Conservation (phyloP, 2,797 vertebrate genomes). For the Danio tinwini region DNA sequence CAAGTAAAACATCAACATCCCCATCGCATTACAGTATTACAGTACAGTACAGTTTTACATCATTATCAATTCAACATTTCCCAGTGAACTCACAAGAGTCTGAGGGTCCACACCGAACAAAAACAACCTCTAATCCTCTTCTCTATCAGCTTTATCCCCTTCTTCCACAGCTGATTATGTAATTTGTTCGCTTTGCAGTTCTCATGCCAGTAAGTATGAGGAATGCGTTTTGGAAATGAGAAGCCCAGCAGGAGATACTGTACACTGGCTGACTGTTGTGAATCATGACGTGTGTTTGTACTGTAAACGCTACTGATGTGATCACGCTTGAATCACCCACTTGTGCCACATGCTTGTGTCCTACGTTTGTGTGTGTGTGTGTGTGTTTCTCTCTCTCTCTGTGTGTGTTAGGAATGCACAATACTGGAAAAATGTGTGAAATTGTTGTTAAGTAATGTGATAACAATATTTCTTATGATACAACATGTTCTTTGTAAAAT, state of each 20-base stretch:
- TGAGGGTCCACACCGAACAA: constrained; percentile 17
- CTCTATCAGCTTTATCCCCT: constrained; percentile 39
- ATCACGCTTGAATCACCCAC: not conserved
- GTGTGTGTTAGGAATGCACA: too few relatives aligned
- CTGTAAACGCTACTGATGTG: not conserved
- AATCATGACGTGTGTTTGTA: not conserved
- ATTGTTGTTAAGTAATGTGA: too few relatives aligned
- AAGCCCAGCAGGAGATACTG: not conserved
- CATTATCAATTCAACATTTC: constrained; percentile 24
- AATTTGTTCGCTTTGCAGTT: constrained; percentile 40
- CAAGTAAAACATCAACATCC: not conserved
- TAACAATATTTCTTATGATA: too few relatives aligned
- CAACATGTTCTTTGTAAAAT: too few relatives aligned
- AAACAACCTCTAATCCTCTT: constrained; percentile 36
- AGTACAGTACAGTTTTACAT: too few relatives aligned
- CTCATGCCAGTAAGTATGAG: constrained; percentile 12
- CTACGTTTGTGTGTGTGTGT: not conserved
- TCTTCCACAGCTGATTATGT: constrained; percentile 49
- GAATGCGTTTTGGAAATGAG: constrained; percentile 27
- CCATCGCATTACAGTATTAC: not conserved
- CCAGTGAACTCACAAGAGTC: not conserved
- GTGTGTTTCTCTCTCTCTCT: too few relatives aligned
- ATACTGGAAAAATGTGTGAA: too few relatives aligned
- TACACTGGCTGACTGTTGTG: not conserved
- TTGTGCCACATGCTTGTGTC: constrained; percentile 6